phyloP scores from a whole-genome alignment of 2,113 vertebrate species.

The Phodopus roborovskii region DNA sequence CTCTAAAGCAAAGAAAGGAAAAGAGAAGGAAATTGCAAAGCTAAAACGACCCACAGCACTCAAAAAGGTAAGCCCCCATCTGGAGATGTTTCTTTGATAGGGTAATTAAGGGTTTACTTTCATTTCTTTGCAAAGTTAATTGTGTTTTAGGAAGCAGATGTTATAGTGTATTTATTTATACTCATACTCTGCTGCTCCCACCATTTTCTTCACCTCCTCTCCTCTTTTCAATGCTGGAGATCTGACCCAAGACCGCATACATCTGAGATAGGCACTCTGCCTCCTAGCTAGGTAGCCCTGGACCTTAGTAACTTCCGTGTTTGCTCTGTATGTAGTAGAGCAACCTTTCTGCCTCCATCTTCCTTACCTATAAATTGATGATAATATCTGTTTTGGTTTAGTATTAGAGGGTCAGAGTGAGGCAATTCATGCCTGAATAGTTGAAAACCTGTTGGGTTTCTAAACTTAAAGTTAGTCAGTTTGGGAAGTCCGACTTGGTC shows the following conservation, averaged over 20 bases:
- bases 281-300: background rate
- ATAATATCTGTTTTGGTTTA: background rate
- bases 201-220: background rate
- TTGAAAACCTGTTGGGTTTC: constrained; percentile 37
- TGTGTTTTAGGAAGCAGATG: background rate
- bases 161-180: background rate
- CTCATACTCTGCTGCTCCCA: background rate
- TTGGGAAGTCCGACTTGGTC: background rate
- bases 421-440: background rate
- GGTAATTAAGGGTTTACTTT: constrained; percentile 14
- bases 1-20: constrained; percentile 95
- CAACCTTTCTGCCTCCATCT: background rate
- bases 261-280: background rate
- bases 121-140: constrained; percentile 28
- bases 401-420: background rate
- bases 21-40: constrained; percentile 97
- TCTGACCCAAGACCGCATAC: background rate
- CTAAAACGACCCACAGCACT: constrained; percentile 98
- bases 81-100: constrained; percentile 13
- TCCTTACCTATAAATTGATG: background rate
- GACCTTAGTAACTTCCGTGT: background rate
- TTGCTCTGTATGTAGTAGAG: background rate
- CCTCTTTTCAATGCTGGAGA: background rate
- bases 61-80: constrained; percentile 92
- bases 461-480: background rate